These are phyloP conservation scores for Drosophila meridionalis DNA, from an alignment of 2,888 invertebrate species.

Conservation along the genomic window DNA sequence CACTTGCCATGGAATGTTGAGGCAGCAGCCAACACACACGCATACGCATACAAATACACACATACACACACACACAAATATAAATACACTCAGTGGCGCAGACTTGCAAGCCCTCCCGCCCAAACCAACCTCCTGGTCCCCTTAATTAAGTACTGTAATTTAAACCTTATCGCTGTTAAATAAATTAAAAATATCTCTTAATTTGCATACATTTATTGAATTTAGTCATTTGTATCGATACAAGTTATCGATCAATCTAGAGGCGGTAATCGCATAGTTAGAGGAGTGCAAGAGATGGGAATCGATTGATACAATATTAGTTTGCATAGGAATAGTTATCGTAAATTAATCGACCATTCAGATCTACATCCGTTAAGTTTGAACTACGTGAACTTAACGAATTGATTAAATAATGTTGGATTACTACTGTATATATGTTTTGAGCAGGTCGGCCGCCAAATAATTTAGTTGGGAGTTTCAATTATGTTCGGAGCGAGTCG, in stretches of 20 bases:
- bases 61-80: slow-evolving; percentile 14
- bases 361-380: neutral
- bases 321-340: neutral
- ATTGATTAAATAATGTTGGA: neutral
- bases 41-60: slow-evolving; percentile 4
- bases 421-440: neutral
- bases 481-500: neutral
- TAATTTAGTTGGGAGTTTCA: slow-evolving; percentile 1
- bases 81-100: slow-evolving; percentile 24
- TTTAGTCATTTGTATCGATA: neutral
- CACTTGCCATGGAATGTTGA: slow-evolving; percentile 85
- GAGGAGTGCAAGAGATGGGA: neutral
- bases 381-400: neutral
- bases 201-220: neutral
- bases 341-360: neutral
- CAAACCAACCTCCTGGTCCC: slow-evolving; percentile 30
- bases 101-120: slow-evolving; percentile 28
- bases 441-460: neutral
- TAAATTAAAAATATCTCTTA: slow-evolving; percentile 49
- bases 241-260: neutral
- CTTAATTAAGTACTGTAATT: slow-evolving; percentile 72
- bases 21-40: slow-evolving; percentile 6
- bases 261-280: neutral
- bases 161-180: slow-evolving; percentile 57
- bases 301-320: neutral